Evolutionary conservation across 2,797 vertebrate genomes (phyloP).

Genomic region (Halcyon chelicuti): DNA sequence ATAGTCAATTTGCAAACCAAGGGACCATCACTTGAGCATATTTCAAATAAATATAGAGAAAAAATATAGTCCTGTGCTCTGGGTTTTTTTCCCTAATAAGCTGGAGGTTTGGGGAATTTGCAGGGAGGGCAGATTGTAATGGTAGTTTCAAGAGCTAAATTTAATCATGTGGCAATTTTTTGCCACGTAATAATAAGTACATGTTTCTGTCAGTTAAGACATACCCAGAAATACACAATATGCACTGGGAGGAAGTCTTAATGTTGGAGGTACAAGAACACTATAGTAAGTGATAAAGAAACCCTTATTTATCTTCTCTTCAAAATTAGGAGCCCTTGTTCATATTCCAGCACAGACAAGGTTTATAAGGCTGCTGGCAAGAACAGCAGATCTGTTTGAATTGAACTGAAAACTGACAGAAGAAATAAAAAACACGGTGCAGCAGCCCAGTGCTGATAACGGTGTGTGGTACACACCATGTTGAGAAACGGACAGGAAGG

Average conservation of each 20-base stretch:
- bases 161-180: neutral
- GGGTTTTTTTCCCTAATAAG: neutral
- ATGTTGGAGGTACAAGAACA: neutral
- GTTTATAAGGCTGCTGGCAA: neutral
- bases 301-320: neutral
- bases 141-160: neutral
- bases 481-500: neutral
- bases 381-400: neutral
- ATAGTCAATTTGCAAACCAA: neutral
- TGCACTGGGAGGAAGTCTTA: neutral
- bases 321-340: neutral
- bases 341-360: conserved; percentile 10
- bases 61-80: neutral
- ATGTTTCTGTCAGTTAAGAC: neutral
- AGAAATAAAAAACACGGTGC: neutral
- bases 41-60: neutral
- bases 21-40: neutral
- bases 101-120: neutral
- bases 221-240: neutral
- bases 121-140: neutral
- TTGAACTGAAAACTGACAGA: neutral
- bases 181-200: neutral
- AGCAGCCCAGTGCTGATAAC: neutral
- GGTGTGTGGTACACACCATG: neutral
- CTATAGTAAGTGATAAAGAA: neutral